A percentile compares a stretch with the other conserved stretches of the same genome.
Evolutionary conservation across 1,140 invertebrate genomes (phyloP).

Genomic region (Lepidurus packardi): DNA sequence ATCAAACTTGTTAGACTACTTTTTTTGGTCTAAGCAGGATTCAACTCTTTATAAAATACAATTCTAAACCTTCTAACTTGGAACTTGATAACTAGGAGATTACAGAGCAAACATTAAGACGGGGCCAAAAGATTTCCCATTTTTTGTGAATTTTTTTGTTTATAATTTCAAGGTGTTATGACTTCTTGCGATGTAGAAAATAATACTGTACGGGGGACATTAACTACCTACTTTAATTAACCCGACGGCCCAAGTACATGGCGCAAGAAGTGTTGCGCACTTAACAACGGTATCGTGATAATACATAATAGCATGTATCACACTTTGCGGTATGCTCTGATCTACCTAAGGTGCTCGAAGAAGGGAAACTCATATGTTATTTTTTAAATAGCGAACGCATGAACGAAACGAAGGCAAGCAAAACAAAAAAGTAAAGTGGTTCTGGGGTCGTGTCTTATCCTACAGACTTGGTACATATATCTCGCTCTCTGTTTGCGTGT

Average conservation of each 20-base stretch:
- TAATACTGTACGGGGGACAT: not conserved
- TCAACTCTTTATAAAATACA: no score
- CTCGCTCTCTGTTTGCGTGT: not conserved
- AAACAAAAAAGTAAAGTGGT: not conserved
- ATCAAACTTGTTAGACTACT: not conserved
- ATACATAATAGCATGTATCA: slow-evolving; percentile 16
- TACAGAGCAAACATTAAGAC: no score
- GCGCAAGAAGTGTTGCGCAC: not conserved
- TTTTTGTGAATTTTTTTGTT: no score
- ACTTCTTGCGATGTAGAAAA: not conserved
- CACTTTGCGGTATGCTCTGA: not conserved
- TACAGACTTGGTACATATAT: not conserved
- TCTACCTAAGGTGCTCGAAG: not conserved
- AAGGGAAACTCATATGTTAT: not conserved
- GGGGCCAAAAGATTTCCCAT: no score
- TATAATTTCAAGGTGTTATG: not conserved
- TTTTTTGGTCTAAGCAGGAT: not conserved
- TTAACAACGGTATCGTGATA: not conserved
- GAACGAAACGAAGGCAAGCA: not conserved
- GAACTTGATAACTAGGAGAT: no score
- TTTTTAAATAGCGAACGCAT: not conserved
- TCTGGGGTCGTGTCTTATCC: not conserved
- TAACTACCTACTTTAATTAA: slow-evolving; percentile 9
- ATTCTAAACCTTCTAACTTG: no score
- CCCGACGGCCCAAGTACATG: not conserved